Percentiles rank a stretch among this genome's conserved stretches.
Conservation (phyloP, 2,113 vertebrate species). For the Stegostoma tigrinum region DNA sequence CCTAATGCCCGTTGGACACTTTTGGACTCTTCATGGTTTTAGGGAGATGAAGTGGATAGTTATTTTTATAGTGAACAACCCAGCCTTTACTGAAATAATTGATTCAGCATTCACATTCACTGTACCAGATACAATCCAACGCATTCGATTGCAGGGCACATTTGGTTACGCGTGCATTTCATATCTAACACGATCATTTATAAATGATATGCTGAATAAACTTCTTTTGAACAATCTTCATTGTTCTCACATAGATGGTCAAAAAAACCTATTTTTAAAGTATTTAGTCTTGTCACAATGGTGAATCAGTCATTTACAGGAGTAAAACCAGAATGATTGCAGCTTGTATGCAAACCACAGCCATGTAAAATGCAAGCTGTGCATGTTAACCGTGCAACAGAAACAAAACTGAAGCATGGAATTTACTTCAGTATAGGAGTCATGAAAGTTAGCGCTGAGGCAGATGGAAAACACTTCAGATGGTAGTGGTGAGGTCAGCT, state of each 20-base stretch:
- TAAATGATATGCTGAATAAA: not conserved
- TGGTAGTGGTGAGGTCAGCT: too few relatives aligned
- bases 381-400: not conserved
- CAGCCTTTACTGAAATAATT: not conserved
- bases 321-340: not conserved
- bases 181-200: not conserved
- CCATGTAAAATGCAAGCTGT: not conserved
- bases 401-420: not conserved
- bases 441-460: not conserved
- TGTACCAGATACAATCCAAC: not conserved
- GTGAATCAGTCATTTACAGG: too few relatives aligned
- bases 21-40: not conserved
- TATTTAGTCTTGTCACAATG: not conserved
- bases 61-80: not conserved
- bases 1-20: not conserved
- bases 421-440: not conserved
- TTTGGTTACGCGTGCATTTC: not conserved
- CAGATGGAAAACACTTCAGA: not conserved
- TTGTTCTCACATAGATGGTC: not conserved
- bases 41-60: not conserved
- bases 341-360: not conserved
- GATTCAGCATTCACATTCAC: not conserved
- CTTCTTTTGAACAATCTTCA: not conserved
- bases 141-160: not conserved
- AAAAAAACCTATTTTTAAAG: not conserved